phyloP scores from a whole-genome alignment of 2,113 vertebrate species.

The Hiodon alosoides region DNA sequence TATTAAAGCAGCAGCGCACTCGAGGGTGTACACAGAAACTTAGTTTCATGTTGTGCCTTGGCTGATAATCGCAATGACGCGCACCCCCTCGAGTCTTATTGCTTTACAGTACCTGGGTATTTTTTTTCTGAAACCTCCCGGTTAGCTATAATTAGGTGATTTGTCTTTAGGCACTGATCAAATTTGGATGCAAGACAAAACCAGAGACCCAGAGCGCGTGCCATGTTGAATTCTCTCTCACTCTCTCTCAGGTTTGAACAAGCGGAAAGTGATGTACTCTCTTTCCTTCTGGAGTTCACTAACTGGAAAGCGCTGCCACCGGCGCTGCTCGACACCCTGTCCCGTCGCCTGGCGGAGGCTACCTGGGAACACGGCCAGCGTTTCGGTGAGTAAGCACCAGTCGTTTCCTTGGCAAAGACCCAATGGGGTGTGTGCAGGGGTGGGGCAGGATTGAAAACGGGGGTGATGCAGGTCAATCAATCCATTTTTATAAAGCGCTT shows the following conservation, averaged over 20 bases:
- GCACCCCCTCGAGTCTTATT: too few relatives aligned
- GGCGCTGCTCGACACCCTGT: constrained; percentile 55
- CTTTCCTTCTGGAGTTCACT: constrained; percentile 75
- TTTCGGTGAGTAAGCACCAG: constrained; percentile 58
- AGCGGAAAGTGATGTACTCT: constrained; percentile 54
- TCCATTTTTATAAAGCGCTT: too few relatives aligned
- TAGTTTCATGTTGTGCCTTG: too few relatives aligned
- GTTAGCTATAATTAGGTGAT: not conserved
- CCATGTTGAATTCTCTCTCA: not conserved
- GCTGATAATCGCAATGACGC: too few relatives aligned
- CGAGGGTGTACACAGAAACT: too few relatives aligned
- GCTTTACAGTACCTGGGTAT: not conserved
- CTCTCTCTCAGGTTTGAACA: constrained; percentile 55
- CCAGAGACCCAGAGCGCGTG: not conserved
- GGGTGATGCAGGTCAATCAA: not conserved
- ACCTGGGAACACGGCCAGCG: constrained; percentile 54
- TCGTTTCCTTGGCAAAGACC: not conserved
- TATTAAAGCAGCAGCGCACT: too few relatives aligned
- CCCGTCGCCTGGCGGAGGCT: constrained; percentile 45
- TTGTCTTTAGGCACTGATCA: too few relatives aligned
- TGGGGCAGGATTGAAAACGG: not conserved
- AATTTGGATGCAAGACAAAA: too few relatives aligned
- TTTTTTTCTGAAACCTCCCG: not conserved
- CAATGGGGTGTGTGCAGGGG: not conserved
- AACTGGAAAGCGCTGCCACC: constrained; percentile 73